Conservation (phyloP, 2,888 invertebrate species). For the Altica lythri region DNA sequence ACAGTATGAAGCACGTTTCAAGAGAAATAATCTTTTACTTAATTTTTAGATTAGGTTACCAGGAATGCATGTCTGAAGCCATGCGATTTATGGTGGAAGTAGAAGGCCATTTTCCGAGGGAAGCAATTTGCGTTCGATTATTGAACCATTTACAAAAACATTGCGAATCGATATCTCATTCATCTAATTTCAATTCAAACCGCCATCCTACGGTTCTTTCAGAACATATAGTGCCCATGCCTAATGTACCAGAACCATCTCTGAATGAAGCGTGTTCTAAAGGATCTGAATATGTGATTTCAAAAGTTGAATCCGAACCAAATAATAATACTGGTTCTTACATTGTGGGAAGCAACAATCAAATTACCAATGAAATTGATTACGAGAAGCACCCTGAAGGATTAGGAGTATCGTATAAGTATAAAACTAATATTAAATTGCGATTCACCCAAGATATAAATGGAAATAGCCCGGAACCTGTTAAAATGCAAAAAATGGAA, state of each 20-base stretch:
- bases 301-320: constrained; percentile 39
- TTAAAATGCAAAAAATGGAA: constrained; percentile 45
- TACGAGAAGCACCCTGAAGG: constrained; percentile 47
- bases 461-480: constrained; percentile 47
- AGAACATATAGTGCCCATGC: constrained; percentile 47
- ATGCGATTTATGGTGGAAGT: constrained; percentile 88
- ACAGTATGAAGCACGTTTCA: no score
- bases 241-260: constrained; percentile 37
- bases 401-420: constrained; percentile 74
- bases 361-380: constrained; percentile 38
- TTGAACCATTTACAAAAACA: constrained; percentile 84
- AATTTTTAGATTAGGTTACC: constrained; percentile 74
- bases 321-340: constrained; percentile 40
- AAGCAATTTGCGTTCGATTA: constrained; percentile 80
- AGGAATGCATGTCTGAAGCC: constrained; percentile 88
- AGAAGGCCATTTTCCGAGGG: constrained; percentile 78
- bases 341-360: constrained; percentile 18
- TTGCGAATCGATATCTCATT: constrained; percentile 66
- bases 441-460: constrained; percentile 66
- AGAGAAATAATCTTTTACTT: background rate
- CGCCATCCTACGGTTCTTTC: constrained; percentile 36
- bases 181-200: constrained; percentile 29
- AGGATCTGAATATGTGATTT: constrained; percentile 31
- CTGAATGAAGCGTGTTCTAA: constrained; percentile 47
- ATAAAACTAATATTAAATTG: constrained; percentile 92